These are phyloP conservation scores for Aromia moschata DNA, from an alignment of 2,888 invertebrate species.

Conservation along the genomic window DNA sequence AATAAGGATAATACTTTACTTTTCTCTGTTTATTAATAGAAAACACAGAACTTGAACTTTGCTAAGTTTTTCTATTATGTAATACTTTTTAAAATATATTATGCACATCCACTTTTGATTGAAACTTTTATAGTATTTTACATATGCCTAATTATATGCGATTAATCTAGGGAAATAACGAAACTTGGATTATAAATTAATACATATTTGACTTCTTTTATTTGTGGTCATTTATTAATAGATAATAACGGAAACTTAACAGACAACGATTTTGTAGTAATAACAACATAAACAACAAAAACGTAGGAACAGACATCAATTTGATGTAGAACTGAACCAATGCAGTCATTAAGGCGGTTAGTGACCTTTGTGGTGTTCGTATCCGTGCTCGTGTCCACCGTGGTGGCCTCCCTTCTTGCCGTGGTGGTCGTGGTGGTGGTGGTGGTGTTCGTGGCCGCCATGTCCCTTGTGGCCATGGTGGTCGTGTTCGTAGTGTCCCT, in stretches of 20 bases:
- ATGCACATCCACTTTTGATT: too few species aligned
- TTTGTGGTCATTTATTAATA: constrained; percentile 15
- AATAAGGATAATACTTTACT: too few species aligned
- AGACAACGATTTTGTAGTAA: not conserved
- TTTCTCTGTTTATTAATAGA: too few species aligned
- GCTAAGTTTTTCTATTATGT: too few species aligned
- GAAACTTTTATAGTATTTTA: too few species aligned
- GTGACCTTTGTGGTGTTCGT: constrained; percentile 48
- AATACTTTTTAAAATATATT: too few species aligned
- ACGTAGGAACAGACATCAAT: constrained; percentile 23
- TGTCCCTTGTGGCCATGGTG: constrained; percentile 85
- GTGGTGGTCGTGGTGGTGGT: constrained; percentile 79
- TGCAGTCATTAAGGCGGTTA: not conserved
- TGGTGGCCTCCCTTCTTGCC: constrained; percentile 83
- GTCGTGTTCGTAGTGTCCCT: constrained; percentile 84
- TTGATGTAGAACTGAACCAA: not conserved
- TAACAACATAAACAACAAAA: constrained; percentile 17
- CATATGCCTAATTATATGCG: too few species aligned
- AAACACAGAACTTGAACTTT: too few species aligned
- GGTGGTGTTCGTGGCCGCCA: constrained; percentile 80
- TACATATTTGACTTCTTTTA: too few species aligned
- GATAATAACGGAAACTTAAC: constrained; percentile 1
- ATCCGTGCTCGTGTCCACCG: constrained; percentile 79
- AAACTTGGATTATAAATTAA: too few species aligned
- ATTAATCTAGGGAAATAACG: too few species aligned